Percentiles rank a stretch among this genome's conserved stretches.
These are phyloP conservation scores for Andrena chrysosceles DNA, from an alignment of 2,888 invertebrate species.

Conservation along the genomic window DNA sequence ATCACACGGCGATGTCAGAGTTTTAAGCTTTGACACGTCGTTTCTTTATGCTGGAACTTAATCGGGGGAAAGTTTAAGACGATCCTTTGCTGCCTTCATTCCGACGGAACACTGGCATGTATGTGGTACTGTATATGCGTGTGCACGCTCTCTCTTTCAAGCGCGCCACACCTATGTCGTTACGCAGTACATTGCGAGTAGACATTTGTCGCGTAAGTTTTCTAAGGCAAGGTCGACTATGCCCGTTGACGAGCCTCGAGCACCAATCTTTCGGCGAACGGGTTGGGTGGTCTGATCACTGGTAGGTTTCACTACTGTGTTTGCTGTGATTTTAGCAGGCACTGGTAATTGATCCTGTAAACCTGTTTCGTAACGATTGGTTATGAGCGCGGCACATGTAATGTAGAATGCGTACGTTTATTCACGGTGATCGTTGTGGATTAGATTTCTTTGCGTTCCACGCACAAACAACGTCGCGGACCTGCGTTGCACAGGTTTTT, in stretches of 20 bases:
- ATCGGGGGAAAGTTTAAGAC: conserved; percentile 51
- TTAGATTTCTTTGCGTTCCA: conserved; percentile 22
- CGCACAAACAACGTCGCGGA: conserved; percentile 48
- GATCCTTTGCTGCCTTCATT: conserved; percentile 54
- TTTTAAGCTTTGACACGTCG: background rate
- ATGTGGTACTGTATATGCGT: conserved; percentile 28
- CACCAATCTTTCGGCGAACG: conserved; percentile 23
- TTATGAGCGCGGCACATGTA: background rate
- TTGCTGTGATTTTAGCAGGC: background rate
- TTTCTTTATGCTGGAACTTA: conserved; percentile 15
- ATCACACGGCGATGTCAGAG: background rate
- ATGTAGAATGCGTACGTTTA: conserved; percentile 11
- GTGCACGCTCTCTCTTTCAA: conserved; percentile 61
- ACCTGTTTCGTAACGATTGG: conserved; percentile 24
- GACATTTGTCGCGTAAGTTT: conserved; percentile 45
- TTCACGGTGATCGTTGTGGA: background rate
- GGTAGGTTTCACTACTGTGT: background rate
- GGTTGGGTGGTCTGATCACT: background rate
- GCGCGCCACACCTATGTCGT: conserved; percentile 70
- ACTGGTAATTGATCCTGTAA: background rate
- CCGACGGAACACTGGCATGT: conserved; percentile 32
- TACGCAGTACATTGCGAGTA: conserved; percentile 62
- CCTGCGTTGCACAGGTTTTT: conserved; percentile 40
- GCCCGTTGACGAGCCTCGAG: conserved; percentile 13
- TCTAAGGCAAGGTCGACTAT: background rate